Conservation (phyloP, 1,140 invertebrate genomes). For the Diploscapter pachys region DNA sequence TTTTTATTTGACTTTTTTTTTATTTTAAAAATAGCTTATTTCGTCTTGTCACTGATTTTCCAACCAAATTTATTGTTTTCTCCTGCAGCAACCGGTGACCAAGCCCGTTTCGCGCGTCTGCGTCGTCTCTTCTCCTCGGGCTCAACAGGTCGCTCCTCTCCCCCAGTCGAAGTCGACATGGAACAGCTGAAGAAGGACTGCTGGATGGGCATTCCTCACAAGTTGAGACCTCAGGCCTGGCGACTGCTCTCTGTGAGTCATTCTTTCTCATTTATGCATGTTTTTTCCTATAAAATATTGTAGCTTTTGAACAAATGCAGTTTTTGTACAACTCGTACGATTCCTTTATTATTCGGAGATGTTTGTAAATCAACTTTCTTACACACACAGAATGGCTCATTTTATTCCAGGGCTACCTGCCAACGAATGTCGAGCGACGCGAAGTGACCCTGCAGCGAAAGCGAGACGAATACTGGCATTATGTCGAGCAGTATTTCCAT, state of each 20-base stretch:
- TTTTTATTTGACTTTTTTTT: conserved; percentile 1
- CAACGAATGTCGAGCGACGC: conserved; percentile 79
- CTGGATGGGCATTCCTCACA: conserved; percentile 58
- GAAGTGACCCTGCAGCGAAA: conserved; percentile 77
- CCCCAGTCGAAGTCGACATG: conserved; percentile 44
- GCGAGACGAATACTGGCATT: conserved; percentile 87
- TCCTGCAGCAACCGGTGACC: conserved; percentile 15
- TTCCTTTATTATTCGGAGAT: no score
- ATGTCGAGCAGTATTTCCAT: conserved; percentile 92
- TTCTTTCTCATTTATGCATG: background rate
- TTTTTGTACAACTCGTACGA: no score
- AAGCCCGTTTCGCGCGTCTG: conserved; percentile 29
- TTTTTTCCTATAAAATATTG: conserved; percentile 7
- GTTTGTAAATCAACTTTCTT: no score
- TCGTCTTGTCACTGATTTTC: background rate
- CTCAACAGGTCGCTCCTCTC: conserved; percentile 20
- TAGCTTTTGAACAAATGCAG: no score
- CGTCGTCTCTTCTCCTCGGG: conserved; percentile 29
- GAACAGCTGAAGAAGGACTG: conserved; percentile 55
- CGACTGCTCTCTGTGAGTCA: conserved; percentile 49
- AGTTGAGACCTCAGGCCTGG: conserved; percentile 53
- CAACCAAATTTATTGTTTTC: background rate
- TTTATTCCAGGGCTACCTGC: conserved; percentile 75
- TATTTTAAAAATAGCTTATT: background rate
- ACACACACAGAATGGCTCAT: background rate